These are phyloP conservation scores for Anastrepha ludens DNA, from an alignment of 1,140 invertebrate genomes.

Conservation along the genomic window DNA sequence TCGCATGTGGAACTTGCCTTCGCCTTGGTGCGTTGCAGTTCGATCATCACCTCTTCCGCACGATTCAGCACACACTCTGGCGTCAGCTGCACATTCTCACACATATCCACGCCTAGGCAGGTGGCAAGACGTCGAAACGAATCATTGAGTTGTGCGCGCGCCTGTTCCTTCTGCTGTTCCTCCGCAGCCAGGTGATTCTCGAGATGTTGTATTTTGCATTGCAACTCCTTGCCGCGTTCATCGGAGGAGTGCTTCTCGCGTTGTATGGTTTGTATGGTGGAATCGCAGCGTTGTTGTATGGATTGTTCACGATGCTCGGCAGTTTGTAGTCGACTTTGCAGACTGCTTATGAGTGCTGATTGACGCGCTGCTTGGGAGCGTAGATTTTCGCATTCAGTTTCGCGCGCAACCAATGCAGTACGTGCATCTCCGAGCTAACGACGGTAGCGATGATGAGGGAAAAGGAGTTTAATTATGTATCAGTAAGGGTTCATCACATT, in stretches of 20 bases:
- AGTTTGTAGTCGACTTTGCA: slow-evolving; percentile 86
- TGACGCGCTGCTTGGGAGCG: slow-evolving; percentile 87
- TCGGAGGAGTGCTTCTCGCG: slow-evolving; percentile 84
- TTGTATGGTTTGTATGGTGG: slow-evolving; percentile 82
- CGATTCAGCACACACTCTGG: slow-evolving; percentile 82
- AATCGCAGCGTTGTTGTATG: slow-evolving; percentile 81
- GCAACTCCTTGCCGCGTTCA: slow-evolving; percentile 84
- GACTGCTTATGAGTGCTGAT: slow-evolving; percentile 84
- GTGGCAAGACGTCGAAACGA: slow-evolving; percentile 81
- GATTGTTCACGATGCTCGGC: slow-evolving; percentile 84
- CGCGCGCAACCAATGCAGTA: slow-evolving; percentile 63
- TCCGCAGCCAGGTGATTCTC: slow-evolving; percentile 82
- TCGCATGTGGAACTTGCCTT: slow-evolving; percentile 74
- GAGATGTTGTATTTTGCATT: slow-evolving; percentile 82
- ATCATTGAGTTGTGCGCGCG: slow-evolving; percentile 80
- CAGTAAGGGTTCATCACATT: not conserved
- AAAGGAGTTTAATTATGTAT: not conserved
- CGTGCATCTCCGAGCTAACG: slow-evolving; percentile 65
- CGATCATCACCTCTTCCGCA: slow-evolving; percentile 83
- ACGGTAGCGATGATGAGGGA: not conserved
- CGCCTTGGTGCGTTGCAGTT: slow-evolving; percentile 77
- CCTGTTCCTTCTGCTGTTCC: slow-evolving; percentile 81
- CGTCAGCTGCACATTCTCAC: slow-evolving; percentile 78
- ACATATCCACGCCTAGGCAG: slow-evolving; percentile 81
- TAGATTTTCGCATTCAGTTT: slow-evolving; percentile 74